Base-by-base conservation (phyloP, 2,113 vertebrate genomes). In the Cichladusa arquata region DNA sequence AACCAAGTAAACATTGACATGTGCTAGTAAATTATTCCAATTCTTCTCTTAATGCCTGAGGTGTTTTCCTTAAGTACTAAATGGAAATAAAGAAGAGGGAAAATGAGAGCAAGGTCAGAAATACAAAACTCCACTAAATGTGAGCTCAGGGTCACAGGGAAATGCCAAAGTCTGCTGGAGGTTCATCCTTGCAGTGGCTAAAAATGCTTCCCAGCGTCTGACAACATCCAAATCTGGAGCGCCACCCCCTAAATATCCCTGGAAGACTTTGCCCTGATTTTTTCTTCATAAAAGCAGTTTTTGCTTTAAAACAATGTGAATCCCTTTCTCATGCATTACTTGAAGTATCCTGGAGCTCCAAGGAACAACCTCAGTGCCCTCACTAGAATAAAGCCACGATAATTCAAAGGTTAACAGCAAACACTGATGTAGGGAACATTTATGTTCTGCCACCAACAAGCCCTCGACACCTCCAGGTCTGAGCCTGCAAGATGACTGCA, bases 401-500 rank as follows among this genome's bases (percentile, higher is more conserved):
- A 10, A 53, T 74, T 44, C 24, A 56, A 7, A 40, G 65, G 10
- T 34, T 44, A 33, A 20, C 22, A 64, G 23, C 56, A 48, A 71
- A 26, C 19, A 12, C 40, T 9, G 12, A 16, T 11, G 7, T 42
- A 36, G 25, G 2, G 14, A 70, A 31, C 1, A 22, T 91, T 83
- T 51, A 4, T 40, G 40, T 85, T 79, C 83, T 40, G 11, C 15
- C 26, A 13, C 6, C 15, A 42, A 14, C 40, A 51, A 48, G 5
- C 17, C 36, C n/a, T 17, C 2, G 1, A 1, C 23, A 12, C 3
- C 3, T 12, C 20, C 26, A 45, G 36, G 24, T 51, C 50, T 48
- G 50, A 92, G 6, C 56, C 65, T 5, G 2, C 11, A 3, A 0
- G 38, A 10, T 10, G 0, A 6, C 25, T 1, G 4, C 15, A 25